These are phyloP conservation scores for Paramormyrops hopkinsi DNA, from an alignment of 2,797 vertebrate genomes.

Conservation along the genomic window DNA sequence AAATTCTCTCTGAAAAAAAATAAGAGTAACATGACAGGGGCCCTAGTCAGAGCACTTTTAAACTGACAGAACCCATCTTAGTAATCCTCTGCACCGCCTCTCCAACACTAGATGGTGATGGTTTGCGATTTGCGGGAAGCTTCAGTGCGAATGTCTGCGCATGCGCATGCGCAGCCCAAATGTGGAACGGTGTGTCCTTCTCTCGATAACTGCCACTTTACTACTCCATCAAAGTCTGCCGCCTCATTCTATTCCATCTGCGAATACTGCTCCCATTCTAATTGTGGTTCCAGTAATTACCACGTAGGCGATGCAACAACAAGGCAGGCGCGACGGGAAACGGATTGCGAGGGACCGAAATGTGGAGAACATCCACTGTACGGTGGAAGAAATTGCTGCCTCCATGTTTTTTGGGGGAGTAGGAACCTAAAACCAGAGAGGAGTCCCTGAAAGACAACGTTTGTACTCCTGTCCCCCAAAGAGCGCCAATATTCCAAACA, in stretches of 20 bases:
- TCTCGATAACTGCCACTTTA: slow-evolving; percentile 29
- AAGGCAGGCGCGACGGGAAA: neutral
- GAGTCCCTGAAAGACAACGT: neutral
- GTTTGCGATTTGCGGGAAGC: neutral
- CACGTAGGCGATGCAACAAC: slow-evolving; percentile 26
- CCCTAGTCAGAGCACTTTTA: neutral
- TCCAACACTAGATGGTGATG: slow-evolving; percentile 18
- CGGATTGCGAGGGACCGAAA: neutral
- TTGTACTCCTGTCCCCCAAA: neutral
- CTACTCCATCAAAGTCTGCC: slow-evolving; percentile 23
- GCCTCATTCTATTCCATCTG: slow-evolving; percentile 28
- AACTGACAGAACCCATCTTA: neutral
- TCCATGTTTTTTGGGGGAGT: neutral
- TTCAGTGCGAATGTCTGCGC: neutral
- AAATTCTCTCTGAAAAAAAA: neutral
- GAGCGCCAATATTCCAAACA: neutral
- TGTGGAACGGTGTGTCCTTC: slow-evolving; percentile 13
- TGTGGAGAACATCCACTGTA: slow-evolving; percentile 1
- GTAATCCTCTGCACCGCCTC: neutral
- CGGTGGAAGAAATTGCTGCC: neutral
- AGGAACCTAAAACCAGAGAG: neutral
- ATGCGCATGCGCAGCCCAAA: neutral
- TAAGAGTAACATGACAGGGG: neutral
- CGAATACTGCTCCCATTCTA: slow-evolving; percentile 27
- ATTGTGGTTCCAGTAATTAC: slow-evolving; percentile 43